Evolutionary conservation across 2,888 invertebrate genomes (phyloP), one percentile per base, ranked within the genome.

Genomic region (Lydus trimaculatus): DNA sequence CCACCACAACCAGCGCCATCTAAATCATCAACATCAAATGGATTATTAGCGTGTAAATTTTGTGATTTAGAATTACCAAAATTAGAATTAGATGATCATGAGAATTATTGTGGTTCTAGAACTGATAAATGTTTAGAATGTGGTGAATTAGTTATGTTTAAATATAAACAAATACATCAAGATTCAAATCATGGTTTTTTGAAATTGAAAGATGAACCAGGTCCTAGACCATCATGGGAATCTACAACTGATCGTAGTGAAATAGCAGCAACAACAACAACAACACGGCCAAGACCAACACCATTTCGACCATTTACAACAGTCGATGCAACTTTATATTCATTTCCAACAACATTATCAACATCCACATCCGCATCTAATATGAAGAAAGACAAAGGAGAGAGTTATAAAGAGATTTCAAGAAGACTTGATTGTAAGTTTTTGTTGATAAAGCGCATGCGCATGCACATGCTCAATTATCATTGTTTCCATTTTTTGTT

Each of bases 71-170:
- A 91, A 73, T 82, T 91, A 36, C 88, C 89, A 0, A 88, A 90
- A 0, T 83, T 86, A 66, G 89, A 90, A 15, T 81, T 92, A 72
- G 88, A 87, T 0, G 86, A 87, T 0, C 93, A 93, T 83, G 88
- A 90, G 81, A 88, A 88, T 65, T 92, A 91, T 84, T 93, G 93
- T 85, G 92, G 92, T 0, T 88, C 89, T 61, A 87, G 92, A 72
- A 93, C 92, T 0, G 90, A 93, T 80, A 88, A 88, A 75, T 93
- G 93, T 82, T 80, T 86, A 2, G 90, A 89, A 48, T 93, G 93
- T 83, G 87, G 87, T 31, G 90, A 91, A 84, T 89, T 89, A 79
- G 90, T 93, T 70, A 91, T 92, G 91, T 87, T 89, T 79, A 91
- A 91, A 81, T 90, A 92, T 83, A 87, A 88, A 36, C 88, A 89